Percentiles rank a stretch among this genome's conserved stretches.
Evolutionary conservation across 2,888 invertebrate species (phyloP).

Genomic region (Drosophila falleni): DNA sequence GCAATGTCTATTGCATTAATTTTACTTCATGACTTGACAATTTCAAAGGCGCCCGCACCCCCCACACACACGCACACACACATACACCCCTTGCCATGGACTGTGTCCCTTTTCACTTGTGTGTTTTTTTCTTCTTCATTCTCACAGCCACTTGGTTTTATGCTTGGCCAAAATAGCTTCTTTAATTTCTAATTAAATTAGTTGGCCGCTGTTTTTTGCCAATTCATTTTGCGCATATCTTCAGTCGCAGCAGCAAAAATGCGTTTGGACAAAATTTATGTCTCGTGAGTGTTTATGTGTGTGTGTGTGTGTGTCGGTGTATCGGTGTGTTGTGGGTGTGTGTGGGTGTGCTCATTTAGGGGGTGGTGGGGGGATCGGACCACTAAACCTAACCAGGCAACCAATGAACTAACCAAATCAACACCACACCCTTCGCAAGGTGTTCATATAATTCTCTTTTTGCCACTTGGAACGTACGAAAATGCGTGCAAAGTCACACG

Average conservation of each 20-base stretch:
- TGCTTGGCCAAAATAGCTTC: constrained; percentile 50
- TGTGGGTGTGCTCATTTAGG: not conserved
- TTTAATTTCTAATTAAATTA: constrained; percentile 79
- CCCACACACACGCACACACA: constrained; percentile 19
- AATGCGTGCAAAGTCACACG: constrained; percentile 64
- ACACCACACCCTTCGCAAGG: constrained; percentile 48
- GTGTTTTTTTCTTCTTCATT: constrained; percentile 45
- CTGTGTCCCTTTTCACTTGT: constrained; percentile 53
- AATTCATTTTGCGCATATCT: constrained; percentile 55
- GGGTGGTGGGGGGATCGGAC: constrained; percentile 14
- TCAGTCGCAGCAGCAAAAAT: constrained; percentile 27
- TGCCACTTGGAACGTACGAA: constrained; percentile 47
- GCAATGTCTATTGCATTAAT: constrained; percentile 52
- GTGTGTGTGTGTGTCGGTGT: constrained; percentile 5
- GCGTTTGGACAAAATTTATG: constrained; percentile 44
- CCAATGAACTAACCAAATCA: constrained; percentile 35
- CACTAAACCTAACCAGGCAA: constrained; percentile 45
- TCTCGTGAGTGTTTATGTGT: constrained; percentile 10
- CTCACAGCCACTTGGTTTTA: constrained; percentile 35
- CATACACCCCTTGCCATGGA: constrained; percentile 28
- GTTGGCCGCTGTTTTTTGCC: constrained; percentile 39
- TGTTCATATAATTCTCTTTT: constrained; percentile 34
- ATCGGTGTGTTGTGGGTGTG: constrained; percentile 12
- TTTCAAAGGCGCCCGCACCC: constrained; percentile 57
- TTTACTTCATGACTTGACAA: constrained; percentile 77